Evolutionary conservation across 2,113 vertebrate genomes (phyloP).

Genomic region (Dicentrarchus labrax): DNA sequence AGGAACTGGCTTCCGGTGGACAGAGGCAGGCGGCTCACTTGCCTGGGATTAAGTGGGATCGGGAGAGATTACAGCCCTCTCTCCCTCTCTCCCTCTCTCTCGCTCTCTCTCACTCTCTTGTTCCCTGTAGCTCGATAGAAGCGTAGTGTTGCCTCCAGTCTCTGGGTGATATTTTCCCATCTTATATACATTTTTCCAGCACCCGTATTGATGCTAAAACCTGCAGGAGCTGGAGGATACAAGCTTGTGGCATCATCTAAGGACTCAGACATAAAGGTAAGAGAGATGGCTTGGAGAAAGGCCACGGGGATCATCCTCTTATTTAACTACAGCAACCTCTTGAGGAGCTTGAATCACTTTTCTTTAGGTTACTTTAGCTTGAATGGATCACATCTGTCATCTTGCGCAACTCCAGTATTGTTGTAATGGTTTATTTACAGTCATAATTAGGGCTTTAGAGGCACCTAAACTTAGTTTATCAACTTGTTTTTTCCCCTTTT

Average conservation of each 20-base stretch:
- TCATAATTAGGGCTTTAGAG: too few relatives aligned
- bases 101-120: neutral
- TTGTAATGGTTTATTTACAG: neutral
- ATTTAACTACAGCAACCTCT: constrained; percentile 1
- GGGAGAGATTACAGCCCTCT: constrained; percentile 81
- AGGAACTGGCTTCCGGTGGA: constrained; percentile 65
- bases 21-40: constrained; percentile 73
- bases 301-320: constrained; percentile 29
- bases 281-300: constrained; percentile 11
- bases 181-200: constrained; percentile 23
- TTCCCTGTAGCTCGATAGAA: constrained; percentile 39
- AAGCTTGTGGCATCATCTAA: neutral
- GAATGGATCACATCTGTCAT: neutral
- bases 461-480: neutral
- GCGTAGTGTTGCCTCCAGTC: constrained; percentile 2
- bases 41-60: constrained; percentile 84
- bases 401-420: too few relatives aligned
- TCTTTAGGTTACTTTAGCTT: neutral
- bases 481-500: neutral
- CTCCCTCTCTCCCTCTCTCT: constrained; percentile 29
- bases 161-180: constrained; percentile 31
- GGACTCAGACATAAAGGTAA: constrained; percentile 45
- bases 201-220: neutral
- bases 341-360: constrained; percentile 2
- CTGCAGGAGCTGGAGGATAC: constrained; percentile 28